Percentiles rank a stretch among this genome's conserved stretches.
Evolutionary conservation across 2,113 vertebrate genomes (phyloP).

Genomic region (Oreotrochilus melanogaster): DNA sequence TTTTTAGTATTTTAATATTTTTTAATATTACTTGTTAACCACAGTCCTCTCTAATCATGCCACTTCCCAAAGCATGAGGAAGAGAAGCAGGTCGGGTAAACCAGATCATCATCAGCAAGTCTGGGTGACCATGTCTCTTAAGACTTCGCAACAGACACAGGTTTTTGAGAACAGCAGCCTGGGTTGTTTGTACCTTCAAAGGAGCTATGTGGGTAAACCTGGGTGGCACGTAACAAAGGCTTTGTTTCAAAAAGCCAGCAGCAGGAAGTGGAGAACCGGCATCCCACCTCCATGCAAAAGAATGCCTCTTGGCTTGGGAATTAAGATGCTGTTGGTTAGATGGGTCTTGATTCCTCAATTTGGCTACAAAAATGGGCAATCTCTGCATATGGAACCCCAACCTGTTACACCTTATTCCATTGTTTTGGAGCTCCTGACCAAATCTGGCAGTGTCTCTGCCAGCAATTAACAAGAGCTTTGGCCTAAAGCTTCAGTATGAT

Average conservation of each 20-base stretch:
- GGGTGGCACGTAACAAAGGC: neutral
- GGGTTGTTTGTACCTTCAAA: neutral
- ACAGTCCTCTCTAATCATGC: neutral
- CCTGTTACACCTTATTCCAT: neutral
- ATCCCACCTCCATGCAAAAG: neutral
- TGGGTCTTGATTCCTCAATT: neutral
- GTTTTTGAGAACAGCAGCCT: neutral
- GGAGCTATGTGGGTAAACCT: neutral
- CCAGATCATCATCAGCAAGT: neutral
- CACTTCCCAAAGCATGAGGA: neutral
- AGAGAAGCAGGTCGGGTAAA: neutral
- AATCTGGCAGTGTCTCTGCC: neutral
- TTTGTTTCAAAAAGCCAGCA: neutral
- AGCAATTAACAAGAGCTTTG: neutral
- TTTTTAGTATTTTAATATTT: neutral
- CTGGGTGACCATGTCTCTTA: neutral
- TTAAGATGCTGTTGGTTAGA: neutral
- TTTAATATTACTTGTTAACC: neutral
- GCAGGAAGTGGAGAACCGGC: neutral
- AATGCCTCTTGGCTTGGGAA: neutral
- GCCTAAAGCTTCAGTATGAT: neutral
- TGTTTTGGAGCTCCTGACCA: neutral
- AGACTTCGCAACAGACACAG: neutral
- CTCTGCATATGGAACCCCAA: neutral
- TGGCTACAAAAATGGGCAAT: neutral